Percentiles rank a stretch among this genome's conserved stretches.
phyloP scores from a whole-genome alignment of 2,797 vertebrate species.

The Premnoplex brunnescens region DNA sequence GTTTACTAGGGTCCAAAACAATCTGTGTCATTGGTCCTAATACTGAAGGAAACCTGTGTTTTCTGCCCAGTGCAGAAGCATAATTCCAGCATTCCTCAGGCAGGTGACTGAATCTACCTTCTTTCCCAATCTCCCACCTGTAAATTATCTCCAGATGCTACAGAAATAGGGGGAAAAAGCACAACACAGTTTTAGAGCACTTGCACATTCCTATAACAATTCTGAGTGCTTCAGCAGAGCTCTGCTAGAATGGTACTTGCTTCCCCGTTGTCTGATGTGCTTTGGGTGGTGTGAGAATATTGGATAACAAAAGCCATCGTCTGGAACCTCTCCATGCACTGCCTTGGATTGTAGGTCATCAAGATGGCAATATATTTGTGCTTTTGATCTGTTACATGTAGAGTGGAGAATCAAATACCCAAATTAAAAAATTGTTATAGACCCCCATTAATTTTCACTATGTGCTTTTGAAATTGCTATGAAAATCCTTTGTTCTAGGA shows the following conservation, averaged over 20 bases:
- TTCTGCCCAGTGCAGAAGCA: neutral
- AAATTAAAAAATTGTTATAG: neutral
- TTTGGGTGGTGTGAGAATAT: fast-evolving
- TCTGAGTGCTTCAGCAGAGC: neutral
- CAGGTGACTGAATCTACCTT: neutral
- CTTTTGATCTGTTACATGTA: neutral
- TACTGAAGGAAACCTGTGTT: neutral
- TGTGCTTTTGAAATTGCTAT: neutral
- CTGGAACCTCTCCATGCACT: neutral
- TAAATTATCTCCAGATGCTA: neutral
- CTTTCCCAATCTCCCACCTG: neutral
- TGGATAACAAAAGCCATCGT: neutral
- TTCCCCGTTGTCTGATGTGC: neutral
- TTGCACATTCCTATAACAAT: neutral
- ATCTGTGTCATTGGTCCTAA: neutral
- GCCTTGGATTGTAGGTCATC: neutral
- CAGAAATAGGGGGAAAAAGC: neutral
- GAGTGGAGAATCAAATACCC: neutral
- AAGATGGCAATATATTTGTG: neutral
- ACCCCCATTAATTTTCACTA: neutral
- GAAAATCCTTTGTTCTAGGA: neutral
- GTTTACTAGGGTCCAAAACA: neutral
- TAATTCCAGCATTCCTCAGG: neutral
- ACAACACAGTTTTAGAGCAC: neutral
- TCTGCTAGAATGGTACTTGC: neutral